These are phyloP conservation scores for Ooceraea biroi DNA, from an alignment of 1,140 invertebrate genomes.

Conservation along the genomic window DNA sequence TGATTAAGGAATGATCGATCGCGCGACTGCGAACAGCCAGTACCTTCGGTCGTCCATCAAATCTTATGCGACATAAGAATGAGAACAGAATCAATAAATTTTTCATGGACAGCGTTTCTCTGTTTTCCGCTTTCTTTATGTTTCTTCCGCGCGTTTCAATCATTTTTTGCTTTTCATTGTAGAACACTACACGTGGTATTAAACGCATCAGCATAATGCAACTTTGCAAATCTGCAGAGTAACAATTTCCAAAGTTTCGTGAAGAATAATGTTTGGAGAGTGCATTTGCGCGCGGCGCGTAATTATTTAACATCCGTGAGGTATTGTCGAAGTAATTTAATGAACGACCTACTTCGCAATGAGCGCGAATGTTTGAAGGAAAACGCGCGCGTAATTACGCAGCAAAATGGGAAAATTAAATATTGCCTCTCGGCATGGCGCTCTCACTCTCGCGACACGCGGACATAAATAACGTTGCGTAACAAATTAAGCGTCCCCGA, in stretches of 20 bases:
- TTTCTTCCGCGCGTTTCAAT: not conserved
- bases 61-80: constrained; percentile 5
- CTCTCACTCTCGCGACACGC: constrained; percentile 30
- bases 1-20: constrained; percentile 74
- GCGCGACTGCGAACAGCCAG: constrained; percentile 38
- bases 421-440: constrained; percentile 44
- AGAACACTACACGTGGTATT: not conserved
- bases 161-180: not conserved
- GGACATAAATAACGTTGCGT: constrained; percentile 44
- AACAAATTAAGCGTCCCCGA: constrained; percentile 42
- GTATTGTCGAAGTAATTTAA: constrained; percentile 59
- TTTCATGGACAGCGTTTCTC: not conserved
- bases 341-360: constrained; percentile 30
- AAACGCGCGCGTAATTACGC: constrained; percentile 46
- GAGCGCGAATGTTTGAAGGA: constrained; percentile 38
- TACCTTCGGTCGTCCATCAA: constrained; percentile 25
- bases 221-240: constrained; percentile 1
- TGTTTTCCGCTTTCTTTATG: not conserved
- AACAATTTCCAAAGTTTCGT: constrained; percentile 24
- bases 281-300: not conserved
- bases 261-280: constrained; percentile 33
- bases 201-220: not conserved
- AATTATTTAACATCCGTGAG: constrained; percentile 50
- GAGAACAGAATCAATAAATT: constrained; percentile 23
- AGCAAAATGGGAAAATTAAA: constrained; percentile 58